Percentiles rank a stretch among this genome's conserved stretches.
phyloP scores from a whole-genome alignment of 2,888 invertebrate species.

The Drosophila putrida region DNA sequence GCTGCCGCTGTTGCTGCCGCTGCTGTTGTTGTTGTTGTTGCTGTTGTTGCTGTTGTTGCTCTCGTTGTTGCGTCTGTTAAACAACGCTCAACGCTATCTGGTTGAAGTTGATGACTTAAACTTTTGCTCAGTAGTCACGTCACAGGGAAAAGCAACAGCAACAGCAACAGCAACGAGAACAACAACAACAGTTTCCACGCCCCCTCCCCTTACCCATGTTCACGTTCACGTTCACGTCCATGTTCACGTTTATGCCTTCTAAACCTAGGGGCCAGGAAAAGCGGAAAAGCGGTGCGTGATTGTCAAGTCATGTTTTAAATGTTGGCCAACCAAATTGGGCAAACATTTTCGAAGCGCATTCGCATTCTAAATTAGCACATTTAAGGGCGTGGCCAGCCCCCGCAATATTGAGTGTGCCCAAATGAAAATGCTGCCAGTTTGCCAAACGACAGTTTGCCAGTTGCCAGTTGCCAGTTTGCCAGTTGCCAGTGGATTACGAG shows the following conservation, averaged over 20 bases:
- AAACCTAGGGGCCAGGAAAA: background rate
- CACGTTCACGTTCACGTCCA: conserved; percentile 32
- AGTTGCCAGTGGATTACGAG: conserved; percentile 41
- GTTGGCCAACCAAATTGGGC: conserved; percentile 79
- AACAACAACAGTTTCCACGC: conserved; percentile 30
- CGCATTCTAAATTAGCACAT: conserved; percentile 74
- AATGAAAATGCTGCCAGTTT: conserved; percentile 3
- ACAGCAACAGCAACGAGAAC: background rate
- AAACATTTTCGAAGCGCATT: conserved; percentile 74
- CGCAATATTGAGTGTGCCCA: conserved; percentile 1
- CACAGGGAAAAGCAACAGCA: conserved; percentile 28
- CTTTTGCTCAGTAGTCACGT: conserved; percentile 72
- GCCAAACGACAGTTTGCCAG: conserved; percentile 7
- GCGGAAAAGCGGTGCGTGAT: conserved; percentile 63
- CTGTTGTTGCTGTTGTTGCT: conserved; percentile 20
- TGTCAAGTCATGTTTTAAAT: conserved; percentile 80
- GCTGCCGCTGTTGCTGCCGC: background rate
- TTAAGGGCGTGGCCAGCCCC: conserved; percentile 34
- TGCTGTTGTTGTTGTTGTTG: conserved; percentile 1
- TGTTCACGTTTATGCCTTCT: background rate
- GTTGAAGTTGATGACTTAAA: conserved; percentile 77
- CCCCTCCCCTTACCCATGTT: conserved; percentile 11
- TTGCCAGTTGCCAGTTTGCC: conserved; percentile 11
- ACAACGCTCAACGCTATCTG: conserved; percentile 74
- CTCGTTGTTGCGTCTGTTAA: conserved; percentile 50